A percentile compares a stretch with the other conserved stretches of the same genome.
Evolutionary conservation across 2,888 invertebrate genomes (phyloP).

Genomic region (Tetrapedia diversipes): DNA sequence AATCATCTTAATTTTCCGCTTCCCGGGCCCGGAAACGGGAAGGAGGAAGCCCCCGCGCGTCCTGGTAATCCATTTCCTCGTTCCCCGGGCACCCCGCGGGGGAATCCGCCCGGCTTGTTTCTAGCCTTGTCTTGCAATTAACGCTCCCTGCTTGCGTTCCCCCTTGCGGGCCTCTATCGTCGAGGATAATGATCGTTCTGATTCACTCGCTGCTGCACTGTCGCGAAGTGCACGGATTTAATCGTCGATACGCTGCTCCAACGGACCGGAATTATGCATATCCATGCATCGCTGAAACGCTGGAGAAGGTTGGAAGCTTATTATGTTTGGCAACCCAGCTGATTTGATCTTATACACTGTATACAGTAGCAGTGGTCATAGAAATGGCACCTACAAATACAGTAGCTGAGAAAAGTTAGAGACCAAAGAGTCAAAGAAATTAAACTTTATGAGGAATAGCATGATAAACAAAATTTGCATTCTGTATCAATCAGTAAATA

Average conservation of each 20-base stretch:
- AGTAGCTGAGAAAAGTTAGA: no score
- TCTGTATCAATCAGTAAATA: no score
- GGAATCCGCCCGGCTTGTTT: constrained; percentile 41
- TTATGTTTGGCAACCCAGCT: no score
- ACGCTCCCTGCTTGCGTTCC: constrained; percentile 16
- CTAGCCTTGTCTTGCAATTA: constrained; percentile 56
- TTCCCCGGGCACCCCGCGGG: constrained; percentile 14
- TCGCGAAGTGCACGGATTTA: not conserved
- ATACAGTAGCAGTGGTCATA: no score
- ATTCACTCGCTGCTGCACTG: constrained; percentile 6
- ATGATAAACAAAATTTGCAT: no score
- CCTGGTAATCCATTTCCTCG: constrained; percentile 45
- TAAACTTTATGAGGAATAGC: no score
- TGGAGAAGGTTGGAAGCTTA: no score
- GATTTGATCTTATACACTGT: no score
- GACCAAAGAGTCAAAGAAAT: no score
- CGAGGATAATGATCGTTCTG: constrained; percentile 42
- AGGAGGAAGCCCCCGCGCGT: constrained; percentile 16
- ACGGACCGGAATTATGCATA: not conserved
- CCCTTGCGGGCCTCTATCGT: not conserved
- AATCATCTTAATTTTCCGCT: constrained; percentile 65
- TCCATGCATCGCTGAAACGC: not conserved
- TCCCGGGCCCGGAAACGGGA: constrained; percentile 58
- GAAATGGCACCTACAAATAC: no score
- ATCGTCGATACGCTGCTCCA: constrained; percentile 11